Base-by-base conservation (phyloP, 2,797 vertebrate species). In the Xiphophorus birchmanni region DNA sequence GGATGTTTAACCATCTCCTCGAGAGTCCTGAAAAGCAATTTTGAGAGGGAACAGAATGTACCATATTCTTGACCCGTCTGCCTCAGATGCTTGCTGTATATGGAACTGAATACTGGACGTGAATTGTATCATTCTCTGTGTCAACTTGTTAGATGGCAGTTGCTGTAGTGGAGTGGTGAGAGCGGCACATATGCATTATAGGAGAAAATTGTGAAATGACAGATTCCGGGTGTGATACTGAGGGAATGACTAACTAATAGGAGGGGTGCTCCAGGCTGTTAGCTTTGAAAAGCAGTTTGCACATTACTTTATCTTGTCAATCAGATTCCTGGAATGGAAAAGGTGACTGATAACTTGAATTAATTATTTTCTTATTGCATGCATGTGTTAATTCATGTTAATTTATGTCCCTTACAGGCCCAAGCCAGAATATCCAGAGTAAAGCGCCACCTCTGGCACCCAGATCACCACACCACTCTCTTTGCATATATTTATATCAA, bases 211-310 rank as follows among this genome's bases (percentile, higher is more conserved):
- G 95, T 95, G 95, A 96, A 96, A 95, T 95, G 94, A 96, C 95
- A 96, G 95, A 95, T 96, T 95, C 94, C 91, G 96, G 96, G 96
- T 96, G 96, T 94, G 95, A 96, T 96, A 94, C 94, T 95, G 95
- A 94, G 95, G 94, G 95, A 95, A 96, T 96, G 96, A 96, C 95
- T 96, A 96, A 96, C 95, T 96, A 96, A 96, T 96, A 94, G 95
- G 95, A 95, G 94, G 95, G 95, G 95, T 93, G 95, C 95, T 95
- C 93, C 96, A 95, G 96, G 95, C 95, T 95, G 95, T 95, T 95
- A 95, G 94, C 93, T 91, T 95, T 94, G 94, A 95, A 93, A 96
- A 94, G 94, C 95, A 96, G 94, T 95, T 95, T 95, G 95, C 95
- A 95, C 94, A 94, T 94, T 95, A 95, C 94, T 95, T 95, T 95